A percentile compares a stretch with the other conserved stretches of the same genome.
Conservation (phyloP, 2,888 invertebrate genomes). For the Drosophila parthenogenetica region DNA sequence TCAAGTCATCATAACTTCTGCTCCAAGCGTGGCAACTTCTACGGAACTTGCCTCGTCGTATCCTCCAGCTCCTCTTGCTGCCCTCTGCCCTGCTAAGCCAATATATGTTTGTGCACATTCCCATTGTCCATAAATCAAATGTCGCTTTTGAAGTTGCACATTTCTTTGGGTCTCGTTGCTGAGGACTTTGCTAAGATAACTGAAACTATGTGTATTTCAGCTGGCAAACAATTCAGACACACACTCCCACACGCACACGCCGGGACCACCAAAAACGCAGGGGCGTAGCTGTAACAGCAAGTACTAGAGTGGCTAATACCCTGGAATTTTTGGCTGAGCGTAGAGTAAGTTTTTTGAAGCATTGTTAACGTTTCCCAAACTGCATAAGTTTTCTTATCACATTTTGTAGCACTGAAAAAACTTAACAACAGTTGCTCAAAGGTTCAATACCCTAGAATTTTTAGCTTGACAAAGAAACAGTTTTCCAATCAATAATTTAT, state of each 20-base stretch:
- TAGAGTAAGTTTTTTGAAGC: too few relatives aligned
- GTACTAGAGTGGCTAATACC: conserved; percentile 10
- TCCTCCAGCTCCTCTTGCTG: neutral
- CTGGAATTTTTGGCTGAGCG: neutral
- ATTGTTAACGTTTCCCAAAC: too few relatives aligned
- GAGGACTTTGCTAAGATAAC: conserved; percentile 56
- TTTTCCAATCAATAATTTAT: too few relatives aligned
- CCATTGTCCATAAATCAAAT: conserved; percentile 75
- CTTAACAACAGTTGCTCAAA: too few relatives aligned
- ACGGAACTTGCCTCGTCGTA: neutral
- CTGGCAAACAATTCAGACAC: conserved; percentile 10
- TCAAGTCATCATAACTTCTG: conserved; percentile 76
- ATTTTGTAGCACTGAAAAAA: too few relatives aligned
- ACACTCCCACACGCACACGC: too few relatives aligned
- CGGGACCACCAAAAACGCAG: neutral
- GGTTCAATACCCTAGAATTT: too few relatives aligned
- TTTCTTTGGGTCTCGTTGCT: conserved; percentile 41
- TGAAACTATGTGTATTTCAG: conserved; percentile 69
- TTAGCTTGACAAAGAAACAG: too few relatives aligned
- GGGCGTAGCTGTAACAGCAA: neutral
- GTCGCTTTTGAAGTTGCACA: conserved; percentile 72
- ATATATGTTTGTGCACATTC: conserved; percentile 29
- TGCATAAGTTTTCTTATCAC: too few relatives aligned
- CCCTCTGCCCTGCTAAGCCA: neutral
- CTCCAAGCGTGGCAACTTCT: conserved; percentile 32